Evolutionary conservation across 2,113 vertebrate genomes (phyloP).

Genomic region (Heterocephalus glaber): DNA sequence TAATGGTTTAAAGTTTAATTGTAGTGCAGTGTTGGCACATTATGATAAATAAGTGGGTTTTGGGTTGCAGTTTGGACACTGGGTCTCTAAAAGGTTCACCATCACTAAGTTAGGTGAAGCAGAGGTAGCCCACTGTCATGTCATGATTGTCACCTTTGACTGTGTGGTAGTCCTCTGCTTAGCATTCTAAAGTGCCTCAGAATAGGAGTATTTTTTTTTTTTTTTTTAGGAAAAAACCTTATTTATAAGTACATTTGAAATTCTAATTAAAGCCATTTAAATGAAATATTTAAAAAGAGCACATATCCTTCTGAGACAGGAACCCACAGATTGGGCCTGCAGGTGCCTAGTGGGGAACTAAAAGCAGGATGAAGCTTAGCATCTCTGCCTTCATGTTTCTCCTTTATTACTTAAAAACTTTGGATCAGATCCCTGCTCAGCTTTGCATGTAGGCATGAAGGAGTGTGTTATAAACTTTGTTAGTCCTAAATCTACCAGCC

Average conservation of each 20-base stretch:
- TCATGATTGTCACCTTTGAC: not conserved
- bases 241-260: not conserved
- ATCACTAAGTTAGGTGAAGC: not conserved
- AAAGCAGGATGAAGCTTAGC: not conserved
- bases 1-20: not conserved
- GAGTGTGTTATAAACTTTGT: not conserved
- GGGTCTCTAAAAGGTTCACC: not conserved
- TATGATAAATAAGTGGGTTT: not conserved
- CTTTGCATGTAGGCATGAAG: not conserved
- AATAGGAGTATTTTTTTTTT: not conserved
- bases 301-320: not conserved
- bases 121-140: too few species aligned
- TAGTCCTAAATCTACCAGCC: not conserved
- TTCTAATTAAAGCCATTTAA: not conserved
- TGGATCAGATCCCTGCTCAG: not conserved
- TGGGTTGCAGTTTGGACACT: not conserved
- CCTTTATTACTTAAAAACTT: not conserved
- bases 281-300: not conserved
- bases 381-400: not conserved
- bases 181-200: not conserved
- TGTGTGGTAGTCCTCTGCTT: not conserved
- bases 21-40: not conserved
- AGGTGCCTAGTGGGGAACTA: not conserved
- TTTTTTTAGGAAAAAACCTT: not conserved
- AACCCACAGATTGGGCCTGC: not conserved